Percentiles rank a stretch among this genome's conserved stretches.
These are phyloP conservation scores for Sisyra terminalis DNA, from an alignment of 2,888 invertebrate species.

Conservation along the genomic window DNA sequence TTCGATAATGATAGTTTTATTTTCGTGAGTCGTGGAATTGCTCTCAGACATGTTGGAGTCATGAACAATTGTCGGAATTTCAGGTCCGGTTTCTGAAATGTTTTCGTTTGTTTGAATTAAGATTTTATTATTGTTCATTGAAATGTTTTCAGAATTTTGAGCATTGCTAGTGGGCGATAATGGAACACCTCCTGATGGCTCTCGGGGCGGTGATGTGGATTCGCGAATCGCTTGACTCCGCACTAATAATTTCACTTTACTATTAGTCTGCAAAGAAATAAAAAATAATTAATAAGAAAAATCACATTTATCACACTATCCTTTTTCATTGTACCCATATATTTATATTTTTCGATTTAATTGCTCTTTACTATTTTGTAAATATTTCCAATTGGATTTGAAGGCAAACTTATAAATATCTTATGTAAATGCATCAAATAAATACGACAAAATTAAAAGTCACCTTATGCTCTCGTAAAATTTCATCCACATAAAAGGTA, in stretches of 20 bases:
- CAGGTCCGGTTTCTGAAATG: not conserved
- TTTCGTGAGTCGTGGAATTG: not conserved
- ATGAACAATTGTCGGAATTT: not conserved
- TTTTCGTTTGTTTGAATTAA: not conserved
- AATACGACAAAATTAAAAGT: too few relatives aligned
- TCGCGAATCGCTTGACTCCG: slow-evolving; percentile 85
- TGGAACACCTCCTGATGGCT: slow-evolving; percentile 22
- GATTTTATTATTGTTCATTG: not conserved
- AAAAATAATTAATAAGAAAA: not conserved
- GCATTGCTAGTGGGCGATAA: slow-evolving; percentile 1
- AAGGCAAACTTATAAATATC: too few relatives aligned
- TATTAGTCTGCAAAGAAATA: slow-evolving; percentile 33
- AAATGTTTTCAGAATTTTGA: slow-evolving; percentile 1
- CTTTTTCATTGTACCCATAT: too few relatives aligned
- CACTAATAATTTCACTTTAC: slow-evolving; percentile 69
- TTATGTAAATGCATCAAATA: too few relatives aligned
- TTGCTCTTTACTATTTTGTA: too few relatives aligned
- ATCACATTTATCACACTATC: too few relatives aligned
- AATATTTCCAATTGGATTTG: too few relatives aligned
- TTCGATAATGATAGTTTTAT: slow-evolving; percentile 12
- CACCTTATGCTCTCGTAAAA: too few relatives aligned
- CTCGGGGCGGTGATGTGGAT: slow-evolving; percentile 43
- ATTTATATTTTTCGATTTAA: too few relatives aligned
- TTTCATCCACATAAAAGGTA: too few relatives aligned
- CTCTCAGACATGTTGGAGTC: slow-evolving; percentile 12